These are phyloP conservation scores for Ataeniobius toweri DNA, from an alignment of 2,797 vertebrate genomes.

Conservation along the genomic window DNA sequence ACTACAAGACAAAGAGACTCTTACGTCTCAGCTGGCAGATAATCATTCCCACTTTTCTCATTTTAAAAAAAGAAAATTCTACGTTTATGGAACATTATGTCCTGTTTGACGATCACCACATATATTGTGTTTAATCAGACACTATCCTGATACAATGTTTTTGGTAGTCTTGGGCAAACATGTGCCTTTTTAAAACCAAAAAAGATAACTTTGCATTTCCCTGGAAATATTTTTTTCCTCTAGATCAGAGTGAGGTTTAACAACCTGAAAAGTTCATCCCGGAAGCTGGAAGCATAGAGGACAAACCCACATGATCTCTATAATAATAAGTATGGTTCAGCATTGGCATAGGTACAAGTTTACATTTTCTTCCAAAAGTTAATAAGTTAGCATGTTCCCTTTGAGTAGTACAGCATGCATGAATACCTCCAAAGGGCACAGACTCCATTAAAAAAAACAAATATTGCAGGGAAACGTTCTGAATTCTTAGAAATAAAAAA, in stretches of 20 bases:
- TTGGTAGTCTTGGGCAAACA: not conserved
- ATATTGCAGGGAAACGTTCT: not conserved
- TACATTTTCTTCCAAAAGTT: not conserved
- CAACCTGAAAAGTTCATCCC: conserved; percentile 2
- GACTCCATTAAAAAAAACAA: not conserved
- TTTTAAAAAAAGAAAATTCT: not conserved
- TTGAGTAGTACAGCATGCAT: not conserved
- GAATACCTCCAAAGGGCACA: not conserved
- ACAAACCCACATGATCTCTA: not conserved
- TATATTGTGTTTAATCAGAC: not conserved
- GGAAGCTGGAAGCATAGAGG: not conserved
- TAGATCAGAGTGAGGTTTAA: not conserved
- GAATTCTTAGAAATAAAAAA: not conserved
- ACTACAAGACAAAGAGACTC: not conserved
- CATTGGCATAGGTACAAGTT: not conserved
- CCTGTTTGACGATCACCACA: not conserved
- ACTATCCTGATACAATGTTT: not conserved
- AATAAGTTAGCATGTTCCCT: not conserved
- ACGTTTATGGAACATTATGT: not conserved
- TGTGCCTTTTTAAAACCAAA: not conserved
- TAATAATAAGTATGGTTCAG: not conserved
- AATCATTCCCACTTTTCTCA: not conserved
- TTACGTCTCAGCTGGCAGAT: not conserved
- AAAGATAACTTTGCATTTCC: not conserved
- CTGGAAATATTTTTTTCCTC: not conserved